Evolutionary conservation across 2,113 vertebrate species (phyloP).

Genomic region (Pitta sordida): DNA sequence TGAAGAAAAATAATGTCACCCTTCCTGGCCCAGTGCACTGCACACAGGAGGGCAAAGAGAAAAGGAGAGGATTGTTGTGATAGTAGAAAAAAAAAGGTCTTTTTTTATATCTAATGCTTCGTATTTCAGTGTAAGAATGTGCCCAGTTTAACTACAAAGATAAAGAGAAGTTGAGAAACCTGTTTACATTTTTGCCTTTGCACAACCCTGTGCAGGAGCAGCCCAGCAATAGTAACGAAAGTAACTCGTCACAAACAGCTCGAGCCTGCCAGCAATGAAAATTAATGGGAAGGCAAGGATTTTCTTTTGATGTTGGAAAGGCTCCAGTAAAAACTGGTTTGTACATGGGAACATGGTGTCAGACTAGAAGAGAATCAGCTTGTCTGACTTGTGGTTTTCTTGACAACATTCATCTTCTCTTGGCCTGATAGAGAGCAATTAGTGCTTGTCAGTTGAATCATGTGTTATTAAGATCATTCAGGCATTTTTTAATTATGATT

Average conservation of each 20-base stretch:
- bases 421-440: constrained; percentile 86
- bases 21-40: background rate
- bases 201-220: constrained; percentile 38
- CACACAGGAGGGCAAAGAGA: background rate
- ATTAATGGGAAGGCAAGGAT: constrained; percentile 76
- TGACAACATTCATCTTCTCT: constrained; percentile 85
- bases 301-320: constrained; percentile 80
- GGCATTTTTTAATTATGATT: constrained; percentile 85
- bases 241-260: constrained; percentile 57
- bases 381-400: constrained; percentile 91
- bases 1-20: background rate
- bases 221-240: constrained; percentile 52
- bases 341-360: constrained; percentile 91
- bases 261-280: constrained; percentile 68
- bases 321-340: constrained; percentile 91
- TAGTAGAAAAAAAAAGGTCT: accelerated
- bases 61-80: background rate
- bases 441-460: constrained; percentile 84
- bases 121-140: background rate
- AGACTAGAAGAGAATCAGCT: constrained; percentile 84
- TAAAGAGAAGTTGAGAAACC: constrained; percentile 65
- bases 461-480: constrained; percentile 85
- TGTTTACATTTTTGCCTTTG: constrained; percentile 66
- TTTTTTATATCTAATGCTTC: constrained; percentile 14
- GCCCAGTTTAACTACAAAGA: background rate